A percentile compares a stretch with the other conserved stretches of the same genome.
Conservation (phyloP, 64 coral and sea anemone species). For the Montipora cactus region DNA sequence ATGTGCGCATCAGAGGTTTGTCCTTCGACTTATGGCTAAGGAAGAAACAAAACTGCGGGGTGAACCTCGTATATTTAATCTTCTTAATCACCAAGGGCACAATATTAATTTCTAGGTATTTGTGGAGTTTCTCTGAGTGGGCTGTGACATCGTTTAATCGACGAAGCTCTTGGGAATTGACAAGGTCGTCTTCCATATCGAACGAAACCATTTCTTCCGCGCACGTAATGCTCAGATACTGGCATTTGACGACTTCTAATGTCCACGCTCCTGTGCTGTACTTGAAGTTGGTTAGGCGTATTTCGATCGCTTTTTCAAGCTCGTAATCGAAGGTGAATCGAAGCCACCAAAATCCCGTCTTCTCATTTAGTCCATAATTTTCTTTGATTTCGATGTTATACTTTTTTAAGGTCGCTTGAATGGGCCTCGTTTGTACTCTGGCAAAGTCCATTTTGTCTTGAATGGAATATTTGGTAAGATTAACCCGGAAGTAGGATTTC, state of each 20-base stretch:
- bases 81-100: slow-evolving; percentile 80
- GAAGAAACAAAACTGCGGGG: slow-evolving; percentile 86
- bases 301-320: slow-evolving; percentile 75
- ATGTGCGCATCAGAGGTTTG: slow-evolving; percentile 85
- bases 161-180: slow-evolving; percentile 63
- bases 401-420: slow-evolving; percentile 40
- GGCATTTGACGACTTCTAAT: slow-evolving; percentile 79
- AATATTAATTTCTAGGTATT: slow-evolving; percentile 83
- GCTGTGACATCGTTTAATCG: slow-evolving; percentile 56
- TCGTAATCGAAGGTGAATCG: slow-evolving; percentile 74
- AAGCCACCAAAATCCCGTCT: slow-evolving; percentile 86
- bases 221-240: slow-evolving; percentile 66
- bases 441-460: slow-evolving; percentile 51
- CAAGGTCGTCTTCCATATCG: slow-evolving; percentile 83
- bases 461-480: too few species aligned
- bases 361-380: slow-evolving; percentile 59
- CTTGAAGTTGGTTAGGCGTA: slow-evolving; percentile 83
- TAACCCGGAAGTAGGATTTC: too few species aligned
- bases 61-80: slow-evolving; percentile 82
- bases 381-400: slow-evolving; percentile 74
- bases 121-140: slow-evolving; percentile 56
- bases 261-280: slow-evolving; percentile 64
- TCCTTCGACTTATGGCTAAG: slow-evolving; percentile 88
- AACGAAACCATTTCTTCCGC: slow-evolving; percentile 75
- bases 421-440: neutral